Conservation (phyloP, 2,113 vertebrate genomes). For the Microtus montanus region DNA sequence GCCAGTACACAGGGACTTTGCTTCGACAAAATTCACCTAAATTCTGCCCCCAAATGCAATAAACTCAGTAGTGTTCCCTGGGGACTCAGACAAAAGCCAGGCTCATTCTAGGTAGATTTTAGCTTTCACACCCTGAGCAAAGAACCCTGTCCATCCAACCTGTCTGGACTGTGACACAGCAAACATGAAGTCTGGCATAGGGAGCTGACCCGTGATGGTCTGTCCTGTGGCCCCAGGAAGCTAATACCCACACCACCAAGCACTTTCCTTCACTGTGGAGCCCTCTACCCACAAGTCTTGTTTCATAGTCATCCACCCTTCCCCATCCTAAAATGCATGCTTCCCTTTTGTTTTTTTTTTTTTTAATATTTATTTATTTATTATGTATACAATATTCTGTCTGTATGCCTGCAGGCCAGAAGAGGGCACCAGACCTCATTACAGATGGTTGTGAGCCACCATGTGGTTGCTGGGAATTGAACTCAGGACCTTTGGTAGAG, state of each 20-base stretch:
- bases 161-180: background rate
- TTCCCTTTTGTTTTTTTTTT: no score
- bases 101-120: background rate
- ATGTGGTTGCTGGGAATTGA: no score
- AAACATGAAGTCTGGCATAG: background rate
- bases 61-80: background rate
- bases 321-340: constrained; percentile 1
- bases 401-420: no score
- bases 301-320: background rate
- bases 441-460: no score
- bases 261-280: background rate
- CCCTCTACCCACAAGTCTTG: background rate
- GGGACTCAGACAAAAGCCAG: background rate
- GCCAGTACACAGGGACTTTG: background rate
- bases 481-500: no score
- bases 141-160: background rate
- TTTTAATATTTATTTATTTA: no score
- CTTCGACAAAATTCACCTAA: background rate
- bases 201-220: background rate
- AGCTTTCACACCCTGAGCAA: background rate
- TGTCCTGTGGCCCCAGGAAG: constrained; percentile 8
- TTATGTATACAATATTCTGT: no score
- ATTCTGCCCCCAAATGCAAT: background rate
- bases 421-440: no score
- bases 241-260: background rate